These are phyloP conservation scores for Oxystoma pomonae DNA, from an alignment of 2,888 invertebrate genomes.

Conservation along the genomic window DNA sequence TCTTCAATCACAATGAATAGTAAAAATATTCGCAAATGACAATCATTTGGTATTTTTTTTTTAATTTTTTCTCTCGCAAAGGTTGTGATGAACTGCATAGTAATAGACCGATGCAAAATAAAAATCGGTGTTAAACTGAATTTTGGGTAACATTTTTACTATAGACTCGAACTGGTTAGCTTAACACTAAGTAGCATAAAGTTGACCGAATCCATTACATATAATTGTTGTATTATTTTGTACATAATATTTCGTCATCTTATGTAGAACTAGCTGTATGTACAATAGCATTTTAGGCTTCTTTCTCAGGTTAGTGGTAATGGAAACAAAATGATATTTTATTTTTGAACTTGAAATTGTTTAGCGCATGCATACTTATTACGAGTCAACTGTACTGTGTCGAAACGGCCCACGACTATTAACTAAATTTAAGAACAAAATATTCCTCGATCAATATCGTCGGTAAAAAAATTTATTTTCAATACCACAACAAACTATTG, in stretches of 20 bases:
- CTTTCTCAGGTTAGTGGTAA: conserved; percentile 47
- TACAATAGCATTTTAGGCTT: conserved; percentile 51
- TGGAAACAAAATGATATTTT: conserved; percentile 42
- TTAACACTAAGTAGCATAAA: conserved; percentile 45
- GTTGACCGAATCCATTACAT: conserved; percentile 22
- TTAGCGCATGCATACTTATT: conserved; percentile 46
- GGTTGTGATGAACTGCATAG: too few relatives aligned
- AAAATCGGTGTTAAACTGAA: neutral
- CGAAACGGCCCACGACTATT: conserved; percentile 41
- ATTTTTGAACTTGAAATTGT: conserved; percentile 40
- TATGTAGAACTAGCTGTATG: conserved; percentile 50
- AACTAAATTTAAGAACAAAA: conserved; percentile 11
- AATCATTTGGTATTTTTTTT: too few relatives aligned
- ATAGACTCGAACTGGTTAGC: conserved; percentile 31
- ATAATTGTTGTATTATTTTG: conserved; percentile 43
- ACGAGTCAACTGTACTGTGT: conserved; percentile 48
- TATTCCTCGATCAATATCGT: neutral
- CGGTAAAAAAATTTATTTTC: neutral
- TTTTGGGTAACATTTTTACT: neutral
- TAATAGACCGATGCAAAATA: too few relatives aligned
- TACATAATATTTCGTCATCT: conserved; percentile 46
- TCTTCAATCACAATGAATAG: too few relatives aligned
- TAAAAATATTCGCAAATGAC: too few relatives aligned
- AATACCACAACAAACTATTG: neutral
- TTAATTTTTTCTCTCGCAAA: too few relatives aligned